phyloP scores from a whole-genome alignment of 2,888 invertebrate species.

The Pterobdella sp. region DNA sequence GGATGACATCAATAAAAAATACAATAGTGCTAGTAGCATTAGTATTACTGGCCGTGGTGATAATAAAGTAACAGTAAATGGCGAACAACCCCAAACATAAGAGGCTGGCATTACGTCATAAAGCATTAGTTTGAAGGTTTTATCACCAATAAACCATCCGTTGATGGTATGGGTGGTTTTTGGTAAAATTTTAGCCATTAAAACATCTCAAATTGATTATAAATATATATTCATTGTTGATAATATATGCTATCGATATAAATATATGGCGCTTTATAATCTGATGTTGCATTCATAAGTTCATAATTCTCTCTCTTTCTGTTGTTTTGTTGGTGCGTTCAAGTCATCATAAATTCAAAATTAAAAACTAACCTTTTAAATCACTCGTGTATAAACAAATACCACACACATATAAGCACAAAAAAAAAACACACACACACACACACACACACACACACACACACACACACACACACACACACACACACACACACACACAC shows the following conservation, averaged over 20 bases:
- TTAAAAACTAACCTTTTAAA: background rate
- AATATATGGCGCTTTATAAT: too few species aligned
- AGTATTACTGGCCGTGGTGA: too few species aligned
- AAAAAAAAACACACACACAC: conserved; percentile 4
- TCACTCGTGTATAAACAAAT: background rate
- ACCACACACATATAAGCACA: conserved; percentile 4
- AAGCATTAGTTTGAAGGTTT: background rate
- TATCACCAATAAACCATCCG: background rate
- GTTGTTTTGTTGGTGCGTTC: background rate
- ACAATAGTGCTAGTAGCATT: background rate
- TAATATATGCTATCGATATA: too few species aligned
- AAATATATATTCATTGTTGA: too few species aligned
- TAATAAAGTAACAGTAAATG: background rate
- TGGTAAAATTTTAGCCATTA: too few species aligned
- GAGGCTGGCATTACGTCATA: background rate
- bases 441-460: conserved; percentile 7
- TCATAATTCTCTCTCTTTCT: background rate
- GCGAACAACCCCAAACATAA: background rate
- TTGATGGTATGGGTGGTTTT: too few species aligned
- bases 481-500: background rate
- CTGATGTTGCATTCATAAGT: background rate
- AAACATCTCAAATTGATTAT: too few species aligned
- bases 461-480: conserved; percentile 13
- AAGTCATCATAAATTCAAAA: too few species aligned
- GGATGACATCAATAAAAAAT: background rate